phyloP scores from a whole-genome alignment of 2,797 vertebrate species.

The Dicrostonyx torquatus region DNA sequence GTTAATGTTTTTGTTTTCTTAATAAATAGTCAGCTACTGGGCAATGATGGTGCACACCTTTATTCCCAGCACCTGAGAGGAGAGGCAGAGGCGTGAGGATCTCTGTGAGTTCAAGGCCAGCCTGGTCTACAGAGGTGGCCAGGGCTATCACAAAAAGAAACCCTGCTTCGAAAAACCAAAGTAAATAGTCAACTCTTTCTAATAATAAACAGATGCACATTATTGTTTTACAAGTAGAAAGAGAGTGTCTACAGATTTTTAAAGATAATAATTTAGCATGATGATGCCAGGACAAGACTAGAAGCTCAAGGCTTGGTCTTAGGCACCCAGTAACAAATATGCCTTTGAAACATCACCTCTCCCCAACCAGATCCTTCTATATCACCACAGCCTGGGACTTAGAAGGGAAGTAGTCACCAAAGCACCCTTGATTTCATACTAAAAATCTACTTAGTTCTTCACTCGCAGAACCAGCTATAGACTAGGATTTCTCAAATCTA shows the following conservation, averaged over 20 bases:
- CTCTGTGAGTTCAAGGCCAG: not conserved
- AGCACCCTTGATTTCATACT: no score
- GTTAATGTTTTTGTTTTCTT: not conserved
- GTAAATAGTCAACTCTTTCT: slow-evolving; percentile 57
- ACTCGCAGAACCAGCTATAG: slow-evolving; percentile 1
- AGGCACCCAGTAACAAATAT: slow-evolving; percentile 69
- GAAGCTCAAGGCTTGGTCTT: slow-evolving; percentile 60
- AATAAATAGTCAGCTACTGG: not conserved
- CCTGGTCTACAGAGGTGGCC: not conserved
- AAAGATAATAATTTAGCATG: slow-evolving; percentile 81
- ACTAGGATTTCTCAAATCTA: slow-evolving; percentile 8
- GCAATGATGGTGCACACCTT: not conserved
- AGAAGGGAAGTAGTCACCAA: not conserved
- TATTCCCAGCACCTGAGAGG: not conserved
- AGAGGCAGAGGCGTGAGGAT: not conserved
- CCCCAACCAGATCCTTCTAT: not conserved
- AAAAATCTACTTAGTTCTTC: slow-evolving; percentile 42
- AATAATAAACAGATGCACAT: slow-evolving; percentile 1
- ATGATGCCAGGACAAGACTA: slow-evolving; percentile 81
- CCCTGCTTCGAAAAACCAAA: not conserved
- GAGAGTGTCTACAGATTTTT: slow-evolving; percentile 75
- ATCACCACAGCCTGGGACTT: slow-evolving; percentile 72
- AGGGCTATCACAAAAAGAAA: not conserved
- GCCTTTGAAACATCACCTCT: slow-evolving; percentile 72
- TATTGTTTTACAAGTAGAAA: slow-evolving; percentile 72